Percentiles rank a stretch among this genome's conserved stretches.
Evolutionary conservation across 1,140 invertebrate species (phyloP).

Genomic region (Holcopasites calliopsidis): DNA sequence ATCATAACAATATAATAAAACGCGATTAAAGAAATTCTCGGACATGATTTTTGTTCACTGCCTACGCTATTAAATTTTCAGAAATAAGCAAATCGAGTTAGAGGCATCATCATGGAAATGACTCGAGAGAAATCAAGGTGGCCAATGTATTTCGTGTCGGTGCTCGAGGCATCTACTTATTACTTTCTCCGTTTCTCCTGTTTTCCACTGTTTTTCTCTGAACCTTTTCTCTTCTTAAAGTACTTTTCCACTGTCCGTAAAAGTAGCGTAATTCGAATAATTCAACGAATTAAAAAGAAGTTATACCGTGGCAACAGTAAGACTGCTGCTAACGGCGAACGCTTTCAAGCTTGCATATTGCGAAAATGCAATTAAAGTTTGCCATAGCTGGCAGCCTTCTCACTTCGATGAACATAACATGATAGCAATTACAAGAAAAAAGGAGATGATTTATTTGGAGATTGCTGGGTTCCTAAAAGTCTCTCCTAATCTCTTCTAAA

Average conservation of each 20-base stretch:
- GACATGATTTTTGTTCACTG: not conserved
- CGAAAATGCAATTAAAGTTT: not conserved
- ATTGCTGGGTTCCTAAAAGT: too few species aligned
- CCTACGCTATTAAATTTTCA: not conserved
- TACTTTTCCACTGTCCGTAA: not conserved
- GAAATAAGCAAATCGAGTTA: slow-evolving; percentile 3
- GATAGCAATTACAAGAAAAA: too few species aligned
- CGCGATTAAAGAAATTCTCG: not conserved
- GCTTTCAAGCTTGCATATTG: not conserved
- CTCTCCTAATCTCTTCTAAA: too few species aligned
- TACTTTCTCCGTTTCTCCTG: not conserved
- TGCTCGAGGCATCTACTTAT: slow-evolving; percentile 4
- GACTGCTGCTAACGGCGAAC: too few species aligned
- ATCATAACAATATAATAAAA: too few species aligned
- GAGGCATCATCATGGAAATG: slow-evolving; percentile 12
- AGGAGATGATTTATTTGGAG: too few species aligned
- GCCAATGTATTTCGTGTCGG: not conserved
- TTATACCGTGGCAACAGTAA: not conserved
- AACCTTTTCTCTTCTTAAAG: not conserved
- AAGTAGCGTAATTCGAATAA: not conserved
- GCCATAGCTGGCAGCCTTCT: too few species aligned
- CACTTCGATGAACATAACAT: too few species aligned
- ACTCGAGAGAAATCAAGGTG: slow-evolving; percentile 21
- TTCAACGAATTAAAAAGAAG: not conserved
- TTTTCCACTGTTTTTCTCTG: not conserved